phyloP scores from a whole-genome alignment of 2,797 vertebrate species.

The Menidia menidia region DNA sequence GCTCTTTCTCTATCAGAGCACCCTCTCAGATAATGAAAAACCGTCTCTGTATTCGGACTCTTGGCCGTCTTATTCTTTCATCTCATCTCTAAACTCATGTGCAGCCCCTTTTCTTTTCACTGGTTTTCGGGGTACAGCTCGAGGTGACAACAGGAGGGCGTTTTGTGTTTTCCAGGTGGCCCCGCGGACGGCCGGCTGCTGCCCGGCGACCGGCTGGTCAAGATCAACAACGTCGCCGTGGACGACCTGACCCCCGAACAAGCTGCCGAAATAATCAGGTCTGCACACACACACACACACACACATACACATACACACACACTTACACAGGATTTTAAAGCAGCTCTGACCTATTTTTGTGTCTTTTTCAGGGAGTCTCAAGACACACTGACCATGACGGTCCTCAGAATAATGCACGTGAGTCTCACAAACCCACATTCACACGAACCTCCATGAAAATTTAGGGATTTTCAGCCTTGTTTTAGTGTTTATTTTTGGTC shows the following conservation, averaged over 20 bases:
- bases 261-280: constrained; percentile 91
- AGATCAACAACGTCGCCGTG: constrained; percentile 86
- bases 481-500: neutral
- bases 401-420: constrained; percentile 89
- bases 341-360: constrained; percentile 1
- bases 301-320: constrained; percentile 13
- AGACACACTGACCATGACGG: constrained; percentile 87
- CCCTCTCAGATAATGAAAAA: too few species aligned
- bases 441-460: neutral
- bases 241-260: constrained; percentile 87
- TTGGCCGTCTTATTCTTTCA: too few species aligned
- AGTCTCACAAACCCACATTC: constrained; percentile 52
- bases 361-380: constrained; percentile 86
- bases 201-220: constrained; percentile 91
- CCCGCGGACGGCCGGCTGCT: constrained; percentile 81
- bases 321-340: constrained; percentile 5
- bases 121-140: too few species aligned
- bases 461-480: neutral
- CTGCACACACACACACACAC: constrained; percentile 24
- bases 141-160: constrained; percentile 52
- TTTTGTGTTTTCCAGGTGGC: constrained; percentile 77
- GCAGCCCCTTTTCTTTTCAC: too few species aligned
- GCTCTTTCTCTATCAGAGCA: too few species aligned
- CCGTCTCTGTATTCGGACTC: too few species aligned
- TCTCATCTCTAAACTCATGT: too few species aligned